A percentile compares a stretch with the other conserved stretches of the same genome.
Conservation (phyloP, 2,888 invertebrate species). For the Prosopocoilus inquinatus region DNA sequence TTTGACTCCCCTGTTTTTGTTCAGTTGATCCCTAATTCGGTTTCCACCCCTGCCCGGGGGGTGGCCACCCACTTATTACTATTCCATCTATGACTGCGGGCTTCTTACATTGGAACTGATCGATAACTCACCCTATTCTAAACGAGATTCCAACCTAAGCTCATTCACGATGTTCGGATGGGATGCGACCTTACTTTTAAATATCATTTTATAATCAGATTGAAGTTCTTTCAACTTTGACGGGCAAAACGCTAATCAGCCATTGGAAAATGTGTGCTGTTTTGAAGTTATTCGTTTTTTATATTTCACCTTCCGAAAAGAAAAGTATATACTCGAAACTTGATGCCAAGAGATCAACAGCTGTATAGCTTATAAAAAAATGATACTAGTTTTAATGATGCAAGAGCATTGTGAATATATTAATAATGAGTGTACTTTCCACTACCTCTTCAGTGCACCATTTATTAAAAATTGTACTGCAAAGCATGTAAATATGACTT, state of each 20-base stretch:
- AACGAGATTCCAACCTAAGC: slow-evolving; percentile 42
- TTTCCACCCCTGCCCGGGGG: slow-evolving; percentile 39
- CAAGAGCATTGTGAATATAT: too few species aligned
- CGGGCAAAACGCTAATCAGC: slow-evolving; percentile 22
- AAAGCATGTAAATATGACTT: too few species aligned
- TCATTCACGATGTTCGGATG: slow-evolving; percentile 1
- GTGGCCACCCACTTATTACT: slow-evolving; percentile 48
- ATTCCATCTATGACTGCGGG: slow-evolving; percentile 49
- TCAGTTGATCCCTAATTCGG: slow-evolving; percentile 49
- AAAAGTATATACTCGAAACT: too few species aligned
- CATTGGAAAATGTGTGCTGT: too few species aligned
- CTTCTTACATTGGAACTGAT: slow-evolving; percentile 43
- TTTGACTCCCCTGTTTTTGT: slow-evolving; percentile 47
- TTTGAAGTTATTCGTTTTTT: too few species aligned
- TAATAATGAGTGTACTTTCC: too few species aligned
- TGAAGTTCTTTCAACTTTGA: slow-evolving; percentile 30
- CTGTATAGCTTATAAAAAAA: too few species aligned
- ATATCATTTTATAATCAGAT: slow-evolving; percentile 38
- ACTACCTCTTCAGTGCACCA: too few species aligned
- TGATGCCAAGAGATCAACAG: too few species aligned
- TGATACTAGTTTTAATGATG: too few species aligned
- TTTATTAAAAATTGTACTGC: too few species aligned
- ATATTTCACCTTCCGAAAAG: too few species aligned
- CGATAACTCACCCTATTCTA: slow-evolving; percentile 43
- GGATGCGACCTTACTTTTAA: slow-evolving; percentile 22